phyloP scores from a whole-genome alignment of 2,113 vertebrate genomes.

The Ochotona princeps region DNA sequence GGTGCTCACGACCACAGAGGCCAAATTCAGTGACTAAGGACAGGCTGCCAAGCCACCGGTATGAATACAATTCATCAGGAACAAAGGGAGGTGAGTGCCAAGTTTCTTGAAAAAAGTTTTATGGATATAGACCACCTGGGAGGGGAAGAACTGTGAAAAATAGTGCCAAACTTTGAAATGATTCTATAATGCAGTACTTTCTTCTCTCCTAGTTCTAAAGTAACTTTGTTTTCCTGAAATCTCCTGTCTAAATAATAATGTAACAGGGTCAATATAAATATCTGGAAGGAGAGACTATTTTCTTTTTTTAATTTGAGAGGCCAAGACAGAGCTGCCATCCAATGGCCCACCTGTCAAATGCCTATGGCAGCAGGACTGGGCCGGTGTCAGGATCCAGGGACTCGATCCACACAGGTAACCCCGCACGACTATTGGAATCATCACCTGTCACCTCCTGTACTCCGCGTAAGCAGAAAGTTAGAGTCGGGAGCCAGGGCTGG shows the following conservation, averaged over 20 bases:
- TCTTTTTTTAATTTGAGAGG: no score
- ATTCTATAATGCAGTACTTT: neutral
- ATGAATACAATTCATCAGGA: neutral
- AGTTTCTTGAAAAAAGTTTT: neutral
- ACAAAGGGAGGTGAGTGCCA: neutral
- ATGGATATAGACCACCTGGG: neutral
- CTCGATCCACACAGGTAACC: no score
- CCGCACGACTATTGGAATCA: no score
- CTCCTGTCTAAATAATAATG: neutral
- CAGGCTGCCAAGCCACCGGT: neutral
- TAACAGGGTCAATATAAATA: neutral
- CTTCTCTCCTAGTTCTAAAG: neutral
- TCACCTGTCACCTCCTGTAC: no score
- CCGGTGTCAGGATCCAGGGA: no score
- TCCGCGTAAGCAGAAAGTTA: no score
- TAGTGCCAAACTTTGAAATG: neutral
- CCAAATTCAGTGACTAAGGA: neutral
- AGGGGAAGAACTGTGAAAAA: neutral
- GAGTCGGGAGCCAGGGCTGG: no score
- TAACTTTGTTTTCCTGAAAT: neutral
- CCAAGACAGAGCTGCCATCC: no score
- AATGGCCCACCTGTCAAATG: no score
- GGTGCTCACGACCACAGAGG: neutral
- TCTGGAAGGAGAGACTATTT: neutral
- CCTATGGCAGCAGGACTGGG: no score